Conservation (phyloP, 1,140 invertebrate genomes). For the Pristionchus pacificus region DNA sequence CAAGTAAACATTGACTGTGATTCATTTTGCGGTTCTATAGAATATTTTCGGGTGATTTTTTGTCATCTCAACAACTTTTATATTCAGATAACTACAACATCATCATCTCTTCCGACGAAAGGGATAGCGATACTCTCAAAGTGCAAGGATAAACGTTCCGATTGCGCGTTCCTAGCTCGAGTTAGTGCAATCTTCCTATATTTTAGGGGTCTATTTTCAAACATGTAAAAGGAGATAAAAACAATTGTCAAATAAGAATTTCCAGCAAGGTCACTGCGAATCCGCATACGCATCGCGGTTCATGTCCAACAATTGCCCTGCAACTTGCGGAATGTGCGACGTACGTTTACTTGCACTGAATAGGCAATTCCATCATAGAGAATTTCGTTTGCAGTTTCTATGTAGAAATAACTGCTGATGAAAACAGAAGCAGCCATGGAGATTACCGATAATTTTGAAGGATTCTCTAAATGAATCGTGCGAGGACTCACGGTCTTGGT, state of each 20-base stretch:
- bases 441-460: neutral
- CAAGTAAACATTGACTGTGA: neutral
- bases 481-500: slow-evolving; percentile 35
- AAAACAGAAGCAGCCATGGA: slow-evolving; percentile 30
- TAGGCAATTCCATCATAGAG: neutral
- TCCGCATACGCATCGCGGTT: slow-evolving; percentile 39
- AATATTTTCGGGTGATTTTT: neutral
- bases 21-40: neutral
- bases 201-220: neutral
- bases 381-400: slow-evolving; percentile 2
- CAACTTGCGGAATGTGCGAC: slow-evolving; percentile 37
- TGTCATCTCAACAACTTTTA: slow-evolving; percentile 16
- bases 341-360: neutral
- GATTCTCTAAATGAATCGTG: neutral
- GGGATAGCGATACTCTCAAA: neutral
- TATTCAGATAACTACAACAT: slow-evolving; percentile 21
- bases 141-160: slow-evolving; percentile 36
- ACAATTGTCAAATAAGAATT: neutral
- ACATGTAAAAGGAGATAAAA: neutral
- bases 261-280: slow-evolving; percentile 40
- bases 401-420: neutral
- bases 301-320: slow-evolving; percentile 45
- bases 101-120: slow-evolving; percentile 11
- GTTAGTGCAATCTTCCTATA: neutral
- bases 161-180: slow-evolving; percentile 42